phyloP scores from a whole-genome alignment of 2,797 vertebrate species.

The Sebastes umbrosus region DNA sequence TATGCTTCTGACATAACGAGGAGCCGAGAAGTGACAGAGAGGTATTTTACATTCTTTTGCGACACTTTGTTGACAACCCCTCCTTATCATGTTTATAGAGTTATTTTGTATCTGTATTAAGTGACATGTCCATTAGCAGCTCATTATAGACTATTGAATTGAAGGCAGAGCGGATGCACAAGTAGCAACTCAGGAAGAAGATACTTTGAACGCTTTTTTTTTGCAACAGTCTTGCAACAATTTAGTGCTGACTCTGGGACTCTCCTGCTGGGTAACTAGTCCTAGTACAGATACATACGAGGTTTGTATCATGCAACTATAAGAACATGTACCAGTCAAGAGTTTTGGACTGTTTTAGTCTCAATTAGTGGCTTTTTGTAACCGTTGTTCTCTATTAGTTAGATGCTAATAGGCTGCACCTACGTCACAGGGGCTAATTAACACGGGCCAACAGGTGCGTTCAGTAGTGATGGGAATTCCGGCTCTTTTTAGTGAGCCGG shows the following conservation, averaged over 20 bases:
- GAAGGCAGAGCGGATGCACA: background rate
- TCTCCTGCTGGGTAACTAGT: background rate
- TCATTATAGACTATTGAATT: background rate
- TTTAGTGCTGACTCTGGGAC: background rate
- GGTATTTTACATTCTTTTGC: slow-evolving; percentile 66
- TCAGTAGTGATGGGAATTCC: background rate
- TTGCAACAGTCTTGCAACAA: background rate
- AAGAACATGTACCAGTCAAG: background rate
- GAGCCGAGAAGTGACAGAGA: slow-evolving; percentile 67
- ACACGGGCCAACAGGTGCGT: slow-evolving; percentile 27
- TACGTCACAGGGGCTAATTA: background rate
- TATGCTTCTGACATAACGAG: slow-evolving; percentile 66
- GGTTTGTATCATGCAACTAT: background rate
- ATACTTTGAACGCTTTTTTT: slow-evolving; percentile 18
- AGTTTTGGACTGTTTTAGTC: background rate
- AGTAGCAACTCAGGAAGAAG: slow-evolving; percentile 27
- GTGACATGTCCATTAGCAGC: background rate
- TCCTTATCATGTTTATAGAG: background rate
- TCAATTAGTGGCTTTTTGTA: background rate
- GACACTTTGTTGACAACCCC: background rate
- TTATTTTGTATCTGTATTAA: background rate
- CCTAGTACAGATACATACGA: background rate
- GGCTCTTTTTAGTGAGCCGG: too few relatives aligned
- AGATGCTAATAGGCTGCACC: too few relatives aligned
- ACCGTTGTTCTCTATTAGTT: background rate